phyloP scores from a whole-genome alignment of 2,113 vertebrate genomes.

The Chrysochloris asiatica region DNA sequence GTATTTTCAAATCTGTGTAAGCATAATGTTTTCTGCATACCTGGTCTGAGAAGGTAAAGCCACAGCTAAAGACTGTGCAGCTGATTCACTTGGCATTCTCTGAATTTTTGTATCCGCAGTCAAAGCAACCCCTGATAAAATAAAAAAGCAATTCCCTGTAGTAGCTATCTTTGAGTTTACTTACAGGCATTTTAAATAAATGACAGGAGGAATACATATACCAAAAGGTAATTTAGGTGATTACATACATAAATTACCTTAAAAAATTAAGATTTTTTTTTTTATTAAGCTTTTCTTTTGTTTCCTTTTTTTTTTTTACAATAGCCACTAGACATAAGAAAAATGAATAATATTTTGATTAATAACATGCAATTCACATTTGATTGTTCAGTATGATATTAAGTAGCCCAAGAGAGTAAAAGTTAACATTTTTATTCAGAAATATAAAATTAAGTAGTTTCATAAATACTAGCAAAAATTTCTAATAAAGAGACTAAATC shows the following conservation, averaged over 20 bases:
- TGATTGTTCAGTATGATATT: neutral
- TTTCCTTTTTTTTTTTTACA: neutral
- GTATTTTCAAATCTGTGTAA: neutral
- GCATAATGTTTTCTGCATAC: constrained; percentile 78
- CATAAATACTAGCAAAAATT: neutral
- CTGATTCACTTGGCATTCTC: constrained; percentile 96
- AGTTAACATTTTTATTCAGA: constrained; percentile 32
- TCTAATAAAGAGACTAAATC: constrained; percentile 17
- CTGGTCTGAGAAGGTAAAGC: constrained; percentile 92
- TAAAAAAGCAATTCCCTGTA: neutral
- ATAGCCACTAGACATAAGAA: too few species aligned
- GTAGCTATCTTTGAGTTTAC: neutral
- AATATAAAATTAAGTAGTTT: constrained; percentile 49
- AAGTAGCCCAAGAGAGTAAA: neutral
- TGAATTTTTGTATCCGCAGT: constrained; percentile 97
- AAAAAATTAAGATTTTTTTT: neutral
- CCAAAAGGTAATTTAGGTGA: neutral
- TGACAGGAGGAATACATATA: neutral
- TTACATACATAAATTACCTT: neutral
- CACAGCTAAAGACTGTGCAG: constrained; percentile 92
- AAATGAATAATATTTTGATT: neutral
- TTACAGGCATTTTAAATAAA: constrained; percentile 23
- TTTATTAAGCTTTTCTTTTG: neutral
- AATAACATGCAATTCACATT: neutral
- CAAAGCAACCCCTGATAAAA: constrained; percentile 90